phyloP scores from a whole-genome alignment of 2,888 invertebrate genomes.

The Glomeris marginata region DNA sequence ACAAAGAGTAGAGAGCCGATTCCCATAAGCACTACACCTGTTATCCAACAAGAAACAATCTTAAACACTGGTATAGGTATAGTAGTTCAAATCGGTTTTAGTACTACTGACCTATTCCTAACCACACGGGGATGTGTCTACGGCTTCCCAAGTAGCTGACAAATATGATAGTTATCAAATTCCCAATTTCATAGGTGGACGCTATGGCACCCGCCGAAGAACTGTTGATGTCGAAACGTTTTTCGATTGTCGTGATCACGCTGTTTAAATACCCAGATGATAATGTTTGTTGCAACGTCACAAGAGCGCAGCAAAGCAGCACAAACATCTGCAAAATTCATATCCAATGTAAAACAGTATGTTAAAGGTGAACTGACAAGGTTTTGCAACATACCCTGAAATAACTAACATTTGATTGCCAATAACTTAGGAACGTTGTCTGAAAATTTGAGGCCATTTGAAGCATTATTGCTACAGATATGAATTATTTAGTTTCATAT shows the following conservation, averaged over 20 bases:
- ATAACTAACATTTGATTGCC: too few species aligned
- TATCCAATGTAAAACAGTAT: too few species aligned
- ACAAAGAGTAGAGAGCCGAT: constrained; percentile 83
- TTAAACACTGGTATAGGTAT: too few species aligned
- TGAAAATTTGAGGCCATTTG: too few species aligned
- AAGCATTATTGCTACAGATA: too few species aligned
- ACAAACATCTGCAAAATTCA: constrained; percentile 57
- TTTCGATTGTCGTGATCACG: constrained; percentile 93
- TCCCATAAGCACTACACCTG: constrained; percentile 81
- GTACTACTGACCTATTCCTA: constrained; percentile 57
- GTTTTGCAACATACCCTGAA: too few species aligned
- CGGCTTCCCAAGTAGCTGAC: constrained; percentile 87
- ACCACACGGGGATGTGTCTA: constrained; percentile 86
- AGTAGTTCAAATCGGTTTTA: too few species aligned
- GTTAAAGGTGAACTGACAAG: too few species aligned
- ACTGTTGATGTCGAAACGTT: constrained; percentile 79
- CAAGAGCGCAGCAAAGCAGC: constrained; percentile 71
- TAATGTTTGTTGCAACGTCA: constrained; percentile 75
- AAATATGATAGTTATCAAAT: constrained; percentile 88
- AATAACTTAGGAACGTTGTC: too few species aligned
- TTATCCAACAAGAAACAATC: constrained; percentile 14
- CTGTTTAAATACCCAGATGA: constrained; percentile 87
- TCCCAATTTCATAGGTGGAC: constrained; percentile 88
- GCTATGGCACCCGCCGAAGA: constrained; percentile 84
- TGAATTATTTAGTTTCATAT: too few species aligned